Base-by-base conservation (phyloP, 2,888 invertebrate genomes). In the Diloba caeruleocephala region DNA sequence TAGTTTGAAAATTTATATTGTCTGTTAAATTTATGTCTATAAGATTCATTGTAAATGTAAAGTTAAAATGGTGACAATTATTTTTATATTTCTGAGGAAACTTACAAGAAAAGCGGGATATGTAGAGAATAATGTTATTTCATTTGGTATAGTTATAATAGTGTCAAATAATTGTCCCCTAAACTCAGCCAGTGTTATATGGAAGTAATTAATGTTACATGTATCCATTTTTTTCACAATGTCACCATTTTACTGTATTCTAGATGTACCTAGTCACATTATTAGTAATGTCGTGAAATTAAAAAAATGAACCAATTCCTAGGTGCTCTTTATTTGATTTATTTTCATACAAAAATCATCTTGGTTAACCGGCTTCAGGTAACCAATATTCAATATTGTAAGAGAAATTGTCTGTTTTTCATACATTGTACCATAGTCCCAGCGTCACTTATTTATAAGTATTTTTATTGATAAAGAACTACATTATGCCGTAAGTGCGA, bases 401-500 rank as follows among this genome's bases (percentile, higher is more conserved):
- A 54, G 52, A 61, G 41, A 66, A 42, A 69, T 45, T 29, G 44
- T 67, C 62, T 52, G 48, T 54, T 58, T 63, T 70, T 71, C 60
- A 62, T 65, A 65, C 49, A 60, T 33, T 52, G 62, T 66, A 63
- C 48, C 67, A 60, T 63, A 60, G 75, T 32, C 52, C 78, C 77
- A 74, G 79, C 73, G 76, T 70, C 63, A 74, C 71, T 75, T 71
- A 71, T 75, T 72, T 79, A 54, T 82, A 81, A 76, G 75, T 83
- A 74, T 81, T 78, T 79, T 81, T 78, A 77, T 80, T 82, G 70
- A 73, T 73, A 88, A 84, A 85, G 85, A 88, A 92, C 73, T 89
- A 87, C 79, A 81, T 65, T 23, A 67, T 89, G 92, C 90, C 91
- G 84, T 71, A 50, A 73, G 87, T 63, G 84, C 79, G 90, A 85